Evolutionary conservation across 2,113 vertebrate species (phyloP), one percentile per base, ranked within the genome.

Genomic region (Balaenoptera acutorostrata): DNA sequence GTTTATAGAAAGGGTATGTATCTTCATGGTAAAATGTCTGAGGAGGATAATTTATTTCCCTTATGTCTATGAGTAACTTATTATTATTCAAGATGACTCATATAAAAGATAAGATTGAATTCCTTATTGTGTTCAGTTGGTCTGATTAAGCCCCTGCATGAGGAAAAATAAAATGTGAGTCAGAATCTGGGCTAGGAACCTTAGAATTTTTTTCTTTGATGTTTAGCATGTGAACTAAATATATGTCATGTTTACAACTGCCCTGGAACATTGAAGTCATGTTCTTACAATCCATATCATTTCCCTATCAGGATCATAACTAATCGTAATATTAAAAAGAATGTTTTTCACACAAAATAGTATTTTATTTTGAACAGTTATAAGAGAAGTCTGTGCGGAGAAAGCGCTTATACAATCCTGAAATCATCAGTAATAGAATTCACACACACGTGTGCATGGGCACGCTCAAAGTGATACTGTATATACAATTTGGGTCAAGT

Each of bases 21-120:
- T 93, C 44, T 95, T 95, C n/a, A 41, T 59, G 36, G 78, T 61
- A 78, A 25, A 89, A 31, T 71, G 17, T 57, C 20, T 72, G 66
- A 86, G 15, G 23, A 90, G 14, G 23, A 85, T 55, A 75, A 61
- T 68, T 84, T 33, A 93, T 93, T 96, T 93, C 41, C 46, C 25
- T 91, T 86, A 52, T 95, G 14, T 57, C 44, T 59, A 31, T 88
- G 69, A 83, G 71, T 96, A 71, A 95, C 78, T 93, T 81, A 81
- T 90, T 97, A 69, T 72, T 78, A 74, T 82, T 82, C 33, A 90
- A 68, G n/a, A 72, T 83, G 52, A 61, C 36, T 82, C 57, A 86
- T 63, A 82, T 57, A 96, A 82, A 57, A 78, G 68, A 74, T 89
- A 88, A 68, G 68, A 78, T 87, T 78, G 83, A 93, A 78, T 80